Percentiles rank a stretch among this genome's conserved stretches.
Evolutionary conservation across 1,140 invertebrate species (phyloP).

Genomic region (Pseudoatta argentina): DNA sequence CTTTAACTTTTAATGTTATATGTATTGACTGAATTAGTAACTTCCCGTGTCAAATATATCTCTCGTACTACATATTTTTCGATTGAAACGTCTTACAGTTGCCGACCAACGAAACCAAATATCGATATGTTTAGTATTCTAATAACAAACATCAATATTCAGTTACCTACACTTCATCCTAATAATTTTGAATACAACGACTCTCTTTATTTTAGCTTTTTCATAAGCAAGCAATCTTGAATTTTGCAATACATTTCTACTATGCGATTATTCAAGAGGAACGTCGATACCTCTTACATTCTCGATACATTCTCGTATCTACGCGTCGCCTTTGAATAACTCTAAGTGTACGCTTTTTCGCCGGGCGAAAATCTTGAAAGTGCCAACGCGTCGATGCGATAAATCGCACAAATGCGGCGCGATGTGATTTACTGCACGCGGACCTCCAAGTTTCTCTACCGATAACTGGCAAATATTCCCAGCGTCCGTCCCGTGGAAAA

Average conservation of each 20-base stretch:
- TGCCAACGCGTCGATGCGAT: conserved; percentile 56
- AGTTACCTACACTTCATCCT: not conserved
- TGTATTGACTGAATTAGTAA: not conserved
- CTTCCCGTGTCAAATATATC: not conserved
- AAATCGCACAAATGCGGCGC: conserved; percentile 40
- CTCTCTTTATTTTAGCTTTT: not conserved
- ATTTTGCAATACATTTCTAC: conserved; percentile 6
- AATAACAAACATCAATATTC: not conserved
- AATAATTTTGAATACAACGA: not conserved
- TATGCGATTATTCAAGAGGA: conserved; percentile 13
- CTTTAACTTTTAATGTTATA: not conserved
- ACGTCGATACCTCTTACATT: conserved; percentile 31
- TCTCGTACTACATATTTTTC: not conserved
- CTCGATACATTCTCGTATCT: conserved; percentile 8
- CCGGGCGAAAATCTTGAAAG: conserved; percentile 43
- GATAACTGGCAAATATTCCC: conserved; percentile 55
- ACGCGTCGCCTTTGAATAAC: conserved; percentile 36
- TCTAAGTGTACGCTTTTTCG: conserved; percentile 9
- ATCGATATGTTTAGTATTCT: not conserved
- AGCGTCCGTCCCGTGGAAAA: conserved; percentile 29
- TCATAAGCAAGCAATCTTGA: not conserved
- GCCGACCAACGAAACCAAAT: not conserved
- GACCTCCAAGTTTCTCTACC: conserved; percentile 29
- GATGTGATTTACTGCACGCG: conserved; percentile 48
- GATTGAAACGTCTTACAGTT: not conserved